These are phyloP conservation scores for Chromobotia macracanthus DNA, from an alignment of 2,797 vertebrate species.

Conservation along the genomic window DNA sequence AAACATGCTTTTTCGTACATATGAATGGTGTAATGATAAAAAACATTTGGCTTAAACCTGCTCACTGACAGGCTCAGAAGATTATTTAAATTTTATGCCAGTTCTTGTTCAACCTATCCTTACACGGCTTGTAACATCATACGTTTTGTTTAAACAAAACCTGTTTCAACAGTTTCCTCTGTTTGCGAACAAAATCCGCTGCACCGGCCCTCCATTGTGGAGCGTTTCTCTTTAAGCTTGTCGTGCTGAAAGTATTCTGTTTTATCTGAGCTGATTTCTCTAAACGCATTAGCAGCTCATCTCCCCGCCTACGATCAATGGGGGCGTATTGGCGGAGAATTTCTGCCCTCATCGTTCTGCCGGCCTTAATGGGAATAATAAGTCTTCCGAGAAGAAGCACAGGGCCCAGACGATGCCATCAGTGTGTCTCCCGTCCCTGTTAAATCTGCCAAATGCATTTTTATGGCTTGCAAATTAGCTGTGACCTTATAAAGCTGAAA, in stretches of 20 bases:
- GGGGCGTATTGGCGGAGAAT: slow-evolving; percentile 43
- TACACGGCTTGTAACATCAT: slow-evolving; percentile 4
- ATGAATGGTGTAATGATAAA: too few relatives aligned
- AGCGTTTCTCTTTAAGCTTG: slow-evolving; percentile 17
- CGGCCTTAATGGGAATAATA: slow-evolving; percentile 77
- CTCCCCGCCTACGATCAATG: slow-evolving; percentile 52
- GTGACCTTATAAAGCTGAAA: slow-evolving; percentile 75
- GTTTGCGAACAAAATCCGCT: not conserved
- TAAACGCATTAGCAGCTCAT: slow-evolving; percentile 53
- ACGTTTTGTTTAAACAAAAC: slow-evolving; percentile 17
- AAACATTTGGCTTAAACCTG: too few relatives aligned
- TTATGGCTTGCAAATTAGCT: slow-evolving; percentile 75
- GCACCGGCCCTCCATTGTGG: not conserved
- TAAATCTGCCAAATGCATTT: slow-evolving; percentile 75
- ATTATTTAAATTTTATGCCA: too few relatives aligned
- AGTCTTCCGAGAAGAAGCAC: slow-evolving; percentile 74
- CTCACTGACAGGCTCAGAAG: too few relatives aligned
- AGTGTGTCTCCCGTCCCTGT: slow-evolving; percentile 58
- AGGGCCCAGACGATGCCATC: slow-evolving; percentile 73
- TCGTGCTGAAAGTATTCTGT: slow-evolving; percentile 39
- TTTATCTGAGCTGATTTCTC: slow-evolving; percentile 56
- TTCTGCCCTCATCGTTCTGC: slow-evolving; percentile 52
- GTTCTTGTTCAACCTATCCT: too few relatives aligned
- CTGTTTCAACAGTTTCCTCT: slow-evolving; percentile 2
- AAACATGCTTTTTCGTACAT: too few relatives aligned